Conservation (phyloP, 1,140 invertebrate species). For the Bombus confusus region DNA sequence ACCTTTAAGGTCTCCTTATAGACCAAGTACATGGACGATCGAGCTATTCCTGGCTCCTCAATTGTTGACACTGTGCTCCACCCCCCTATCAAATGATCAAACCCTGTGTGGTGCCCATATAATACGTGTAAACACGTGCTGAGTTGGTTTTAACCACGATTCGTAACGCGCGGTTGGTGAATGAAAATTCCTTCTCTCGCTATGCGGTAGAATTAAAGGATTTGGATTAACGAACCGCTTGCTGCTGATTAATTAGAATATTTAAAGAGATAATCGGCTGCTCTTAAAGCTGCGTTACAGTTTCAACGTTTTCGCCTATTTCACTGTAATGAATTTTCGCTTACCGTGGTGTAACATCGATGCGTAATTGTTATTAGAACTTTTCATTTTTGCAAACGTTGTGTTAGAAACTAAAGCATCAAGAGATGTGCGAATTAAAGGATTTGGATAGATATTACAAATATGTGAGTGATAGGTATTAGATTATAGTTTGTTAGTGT, state of each 20-base stretch:
- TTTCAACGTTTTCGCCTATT: not conserved
- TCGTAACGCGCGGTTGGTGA: not conserved
- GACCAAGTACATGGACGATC: conserved; percentile 61
- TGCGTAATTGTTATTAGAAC: not conserved
- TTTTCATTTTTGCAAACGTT: not conserved
- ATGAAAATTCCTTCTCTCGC: not conserved
- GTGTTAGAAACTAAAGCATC: too few relatives aligned
- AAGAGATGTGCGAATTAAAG: too few relatives aligned
- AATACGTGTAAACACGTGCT: conserved; percentile 37
- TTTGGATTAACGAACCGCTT: not conserved
- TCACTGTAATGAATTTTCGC: not conserved
- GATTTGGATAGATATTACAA: too few relatives aligned
- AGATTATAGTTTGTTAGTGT: too few relatives aligned
- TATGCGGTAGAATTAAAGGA: not conserved
- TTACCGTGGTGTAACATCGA: too few relatives aligned
- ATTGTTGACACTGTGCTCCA: conserved; percentile 74
- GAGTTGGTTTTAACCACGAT: conserved; percentile 38
- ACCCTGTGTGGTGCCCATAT: not conserved
- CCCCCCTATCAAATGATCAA: conserved; percentile 54
- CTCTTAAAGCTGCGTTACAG: not conserved
- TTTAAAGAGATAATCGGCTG: not conserved
- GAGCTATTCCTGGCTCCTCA: conserved; percentile 75
- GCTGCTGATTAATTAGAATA: not conserved
- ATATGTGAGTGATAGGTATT: too few relatives aligned
- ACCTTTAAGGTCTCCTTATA: conserved; percentile 70